Conservation (phyloP, 1,140 invertebrate genomes). For the Octopus bimaculoides region DNA sequence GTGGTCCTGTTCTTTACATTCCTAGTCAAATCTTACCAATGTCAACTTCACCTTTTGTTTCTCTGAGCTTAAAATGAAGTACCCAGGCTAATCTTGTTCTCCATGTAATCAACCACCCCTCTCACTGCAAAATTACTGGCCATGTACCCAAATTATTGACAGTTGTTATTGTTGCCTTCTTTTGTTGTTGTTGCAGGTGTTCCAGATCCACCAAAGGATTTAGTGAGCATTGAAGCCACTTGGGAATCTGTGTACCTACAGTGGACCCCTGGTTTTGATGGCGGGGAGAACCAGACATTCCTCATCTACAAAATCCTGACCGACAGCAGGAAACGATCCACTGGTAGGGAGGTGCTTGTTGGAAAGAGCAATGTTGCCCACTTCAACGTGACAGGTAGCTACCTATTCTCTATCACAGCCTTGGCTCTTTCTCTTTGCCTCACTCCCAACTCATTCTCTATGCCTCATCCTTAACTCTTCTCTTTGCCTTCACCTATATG, state of each 20-base stretch:
- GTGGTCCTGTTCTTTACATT: background rate
- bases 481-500: too few relatives aligned
- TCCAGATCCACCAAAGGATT: background rate
- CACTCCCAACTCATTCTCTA: too few relatives aligned
- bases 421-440: too few relatives aligned
- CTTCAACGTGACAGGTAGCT: too few relatives aligned
- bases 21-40: background rate
- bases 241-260: slow-evolving; percentile 2
- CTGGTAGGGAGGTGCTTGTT: too few relatives aligned
- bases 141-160: background rate
- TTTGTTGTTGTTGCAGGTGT: slow-evolving; percentile 5
- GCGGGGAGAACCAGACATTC: background rate
- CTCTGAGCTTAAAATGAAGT: background rate
- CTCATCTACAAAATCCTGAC: background rate
- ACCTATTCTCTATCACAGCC: too few relatives aligned
- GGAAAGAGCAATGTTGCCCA: too few relatives aligned
- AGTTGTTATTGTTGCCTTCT: background rate
- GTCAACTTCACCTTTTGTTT: background rate
- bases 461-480: too few relatives aligned
- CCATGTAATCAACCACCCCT: background rate
- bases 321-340: too few relatives aligned
- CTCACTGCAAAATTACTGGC: background rate
- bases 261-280: slow-evolving; percentile 1
- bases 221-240: background rate
- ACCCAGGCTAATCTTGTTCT: background rate